Percentiles rank a stretch among this genome's conserved stretches.
These are phyloP conservation scores for Eudorcas thomsonii DNA, from an alignment of 2,113 vertebrate species.

Conservation along the genomic window DNA sequence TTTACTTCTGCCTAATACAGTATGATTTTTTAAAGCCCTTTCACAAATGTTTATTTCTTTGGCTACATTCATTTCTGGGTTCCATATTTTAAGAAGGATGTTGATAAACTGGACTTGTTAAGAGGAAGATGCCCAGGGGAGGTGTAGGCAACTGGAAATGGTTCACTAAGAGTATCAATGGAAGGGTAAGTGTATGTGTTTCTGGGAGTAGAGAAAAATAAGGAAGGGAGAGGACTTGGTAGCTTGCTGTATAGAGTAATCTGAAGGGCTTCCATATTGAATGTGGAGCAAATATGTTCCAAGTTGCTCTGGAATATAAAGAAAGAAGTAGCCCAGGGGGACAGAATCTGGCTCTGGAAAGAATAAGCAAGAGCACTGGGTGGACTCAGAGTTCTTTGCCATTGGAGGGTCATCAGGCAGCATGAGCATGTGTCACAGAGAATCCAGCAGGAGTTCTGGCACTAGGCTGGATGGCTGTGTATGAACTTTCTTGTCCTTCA, in stretches of 20 bases:
- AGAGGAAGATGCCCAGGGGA: background rate
- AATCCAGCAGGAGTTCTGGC: no score
- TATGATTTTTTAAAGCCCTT: background rate
- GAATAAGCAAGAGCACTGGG: background rate
- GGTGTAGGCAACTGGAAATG: background rate
- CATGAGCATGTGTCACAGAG: background rate
- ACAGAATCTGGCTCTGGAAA: background rate
- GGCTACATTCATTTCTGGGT: background rate
- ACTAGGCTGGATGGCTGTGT: background rate
- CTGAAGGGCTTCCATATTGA: background rate
- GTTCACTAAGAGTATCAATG: background rate
- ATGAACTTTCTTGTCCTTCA: background rate
- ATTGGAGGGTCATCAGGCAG: background rate
- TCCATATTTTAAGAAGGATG: background rate
- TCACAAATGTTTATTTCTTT: background rate
- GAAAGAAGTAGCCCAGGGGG: background rate
- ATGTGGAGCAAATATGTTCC: background rate
- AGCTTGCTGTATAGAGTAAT: background rate
- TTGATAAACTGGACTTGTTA: background rate
- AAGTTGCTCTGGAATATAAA: background rate
- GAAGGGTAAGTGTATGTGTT: background rate
- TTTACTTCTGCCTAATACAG: no score
- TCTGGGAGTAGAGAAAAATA: background rate
- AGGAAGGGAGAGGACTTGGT: background rate
- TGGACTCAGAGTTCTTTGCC: background rate